phyloP scores from a whole-genome alignment of 1,140 invertebrate species.

The Brachionus paranguensis region DNA sequence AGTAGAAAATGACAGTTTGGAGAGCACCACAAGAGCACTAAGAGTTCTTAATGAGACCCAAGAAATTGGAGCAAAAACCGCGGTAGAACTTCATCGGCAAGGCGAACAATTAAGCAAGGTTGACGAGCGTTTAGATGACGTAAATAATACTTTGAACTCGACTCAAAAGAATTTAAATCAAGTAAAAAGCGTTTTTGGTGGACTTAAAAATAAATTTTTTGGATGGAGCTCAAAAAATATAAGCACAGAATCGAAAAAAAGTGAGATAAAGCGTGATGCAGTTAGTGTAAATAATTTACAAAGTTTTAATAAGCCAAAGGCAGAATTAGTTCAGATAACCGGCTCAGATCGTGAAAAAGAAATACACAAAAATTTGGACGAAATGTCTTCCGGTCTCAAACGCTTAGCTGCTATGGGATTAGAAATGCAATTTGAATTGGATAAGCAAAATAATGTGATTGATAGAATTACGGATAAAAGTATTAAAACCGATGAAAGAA shows the following conservation, averaged over 20 bases:
- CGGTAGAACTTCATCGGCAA: conserved; percentile 5
- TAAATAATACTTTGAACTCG: conserved; percentile 6
- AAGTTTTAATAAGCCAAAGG: neutral
- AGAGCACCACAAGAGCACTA: neutral
- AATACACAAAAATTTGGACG: conserved; percentile 34
- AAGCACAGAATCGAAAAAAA: neutral
- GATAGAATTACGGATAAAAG: neutral
- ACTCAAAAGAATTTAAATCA: conserved; percentile 38
- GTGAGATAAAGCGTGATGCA: neutral
- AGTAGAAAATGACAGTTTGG: conserved; percentile 35
- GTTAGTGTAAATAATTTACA: conserved; percentile 10
- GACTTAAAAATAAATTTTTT: conserved; percentile 36
- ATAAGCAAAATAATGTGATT: conserved; percentile 14
- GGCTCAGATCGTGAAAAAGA: conserved; percentile 37
- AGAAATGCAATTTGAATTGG: conserved; percentile 35
- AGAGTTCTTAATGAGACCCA: conserved; percentile 3
- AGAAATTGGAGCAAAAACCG: conserved; percentile 18
- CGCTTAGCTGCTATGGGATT: neutral
- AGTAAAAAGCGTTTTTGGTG: conserved; percentile 39
- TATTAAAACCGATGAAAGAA: neutral
- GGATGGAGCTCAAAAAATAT: neutral
- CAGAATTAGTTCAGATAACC: conserved; percentile 22
- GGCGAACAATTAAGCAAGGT: conserved; percentile 10
- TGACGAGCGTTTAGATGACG: neutral
- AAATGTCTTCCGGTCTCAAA: conserved; percentile 20